Conservation (phyloP, 2,888 invertebrate genomes). For the Diadegma fenestrale region DNA sequence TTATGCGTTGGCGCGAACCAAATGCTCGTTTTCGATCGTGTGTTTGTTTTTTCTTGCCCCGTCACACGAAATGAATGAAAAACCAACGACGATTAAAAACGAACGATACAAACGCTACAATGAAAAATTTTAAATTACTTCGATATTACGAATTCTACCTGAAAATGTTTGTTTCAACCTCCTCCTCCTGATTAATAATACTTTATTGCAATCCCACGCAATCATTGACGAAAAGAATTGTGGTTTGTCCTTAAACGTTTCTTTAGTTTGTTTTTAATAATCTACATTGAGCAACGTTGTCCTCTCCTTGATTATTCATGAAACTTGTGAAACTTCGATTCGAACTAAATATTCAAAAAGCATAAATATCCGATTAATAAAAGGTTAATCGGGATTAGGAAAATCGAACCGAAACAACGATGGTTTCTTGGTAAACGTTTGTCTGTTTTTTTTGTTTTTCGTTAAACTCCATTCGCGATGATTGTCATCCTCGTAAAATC, state of each 20-base stretch:
- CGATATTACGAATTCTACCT: constrained; percentile 10
- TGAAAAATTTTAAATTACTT: constrained; percentile 45
- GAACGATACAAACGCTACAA: constrained; percentile 63
- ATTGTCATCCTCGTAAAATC: constrained; percentile 79
- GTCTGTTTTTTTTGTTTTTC: constrained; percentile 48
- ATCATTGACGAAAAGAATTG: constrained; percentile 51
- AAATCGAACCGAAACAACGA: constrained; percentile 66
- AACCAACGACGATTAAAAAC: constrained; percentile 46
- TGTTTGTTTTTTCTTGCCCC: neutral
- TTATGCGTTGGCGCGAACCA: neutral
- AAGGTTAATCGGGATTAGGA: constrained; percentile 39
- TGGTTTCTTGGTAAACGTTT: constrained; percentile 72
- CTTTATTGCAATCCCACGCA: constrained; percentile 66
- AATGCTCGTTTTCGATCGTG: constrained; percentile 21
- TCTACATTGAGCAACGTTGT: constrained; percentile 80
- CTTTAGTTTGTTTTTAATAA: constrained; percentile 67
- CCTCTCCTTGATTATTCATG: constrained; percentile 52
- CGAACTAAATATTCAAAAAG: constrained; percentile 69
- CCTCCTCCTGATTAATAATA: constrained; percentile 46
- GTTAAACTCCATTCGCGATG: constrained; percentile 71
- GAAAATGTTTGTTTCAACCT: neutral
- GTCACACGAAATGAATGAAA: neutral
- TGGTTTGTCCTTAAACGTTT: constrained; percentile 11
- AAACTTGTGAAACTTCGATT: constrained; percentile 63
- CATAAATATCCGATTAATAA: constrained; percentile 48